Base-by-base conservation (phyloP, 2,888 invertebrate species). In the Drosophila niveifrons region DNA sequence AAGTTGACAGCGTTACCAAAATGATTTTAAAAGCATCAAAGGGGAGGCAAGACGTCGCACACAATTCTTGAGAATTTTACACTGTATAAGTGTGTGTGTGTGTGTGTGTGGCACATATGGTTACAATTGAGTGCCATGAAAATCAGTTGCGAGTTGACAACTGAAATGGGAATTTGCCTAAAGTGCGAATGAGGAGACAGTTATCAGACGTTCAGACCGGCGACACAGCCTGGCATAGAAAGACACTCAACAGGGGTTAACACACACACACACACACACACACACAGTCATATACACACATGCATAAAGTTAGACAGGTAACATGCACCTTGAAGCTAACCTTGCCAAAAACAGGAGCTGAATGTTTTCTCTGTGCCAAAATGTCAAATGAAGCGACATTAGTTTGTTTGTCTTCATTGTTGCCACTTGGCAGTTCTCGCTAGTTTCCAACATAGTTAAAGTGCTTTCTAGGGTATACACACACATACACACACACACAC, bases 111-210 rank as follows among this genome's bases (percentile, higher is more conserved):
- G 28, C 69, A 81, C 66, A 70, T 68, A 72, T 76, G 65, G 70
- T 23, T 47, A 63, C 59, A 75, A 61, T 61, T 61, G 64, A 61
- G 58, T 74, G 15, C 56, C 62, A 56, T 51, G 62, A 36, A 66
- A 81, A 88, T 82, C 79, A 51, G 69, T 70, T 71, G 43, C 50
- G 29, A 68, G 70, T 57, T 73, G 77, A 61, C 80, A 67, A 52
- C 59, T 57, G 41, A 70, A 69, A 63, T 63, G 34, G 63, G 53
- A 59, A 62, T 75, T 65, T 72, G 56, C 36, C 69, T 55, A 75
- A 72, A 79, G 72, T 78, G 85, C 72, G 75, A 85, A 79, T 82
- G 72, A 73, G 64, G 29, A 53, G 56, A 67, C 67, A 56, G 50
- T 46, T 64, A 56, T 41, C 63, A 65, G 65, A 46, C 57, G 29